Evolutionary conservation across 2,888 invertebrate species (phyloP).

Genomic region (Lepetodrilus schrolli): DNA sequence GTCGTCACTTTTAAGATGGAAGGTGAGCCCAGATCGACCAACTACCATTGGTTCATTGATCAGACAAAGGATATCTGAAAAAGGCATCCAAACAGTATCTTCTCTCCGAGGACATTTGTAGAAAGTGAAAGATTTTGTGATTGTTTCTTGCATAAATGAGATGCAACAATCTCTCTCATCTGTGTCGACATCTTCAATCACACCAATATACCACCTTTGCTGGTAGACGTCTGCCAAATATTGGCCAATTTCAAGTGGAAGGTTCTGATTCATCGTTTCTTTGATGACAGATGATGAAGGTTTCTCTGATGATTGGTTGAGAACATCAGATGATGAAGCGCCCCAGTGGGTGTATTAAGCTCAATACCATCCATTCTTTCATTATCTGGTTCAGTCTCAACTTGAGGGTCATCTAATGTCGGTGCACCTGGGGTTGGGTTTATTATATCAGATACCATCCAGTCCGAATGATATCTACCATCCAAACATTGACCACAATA

Average conservation of each 20-base stretch:
- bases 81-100: too few species aligned
- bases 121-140: too few species aligned
- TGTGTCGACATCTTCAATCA: background rate
- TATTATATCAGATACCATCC: background rate
- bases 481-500: conserved; percentile 31
- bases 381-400: background rate
- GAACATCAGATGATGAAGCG: too few species aligned
- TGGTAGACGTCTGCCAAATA: background rate
- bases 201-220: background rate
- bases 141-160: background rate
- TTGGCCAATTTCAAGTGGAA: background rate
- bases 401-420: background rate
- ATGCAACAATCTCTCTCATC: background rate
- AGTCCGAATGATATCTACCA: background rate
- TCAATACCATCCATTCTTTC: background rate
- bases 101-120: too few species aligned
- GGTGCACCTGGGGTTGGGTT: background rate
- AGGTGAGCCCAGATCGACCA: too few species aligned
- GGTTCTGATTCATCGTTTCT: background rate
- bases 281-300: background rate
- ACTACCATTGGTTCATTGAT: too few species aligned
- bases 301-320: too few species aligned
- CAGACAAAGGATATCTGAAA: too few species aligned
- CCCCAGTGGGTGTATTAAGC: background rate
- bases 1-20: too few species aligned